A percentile compares a stretch with the other conserved stretches of the same genome.
These are phyloP conservation scores for Aurelia aurita DNA, from an alignment of 30 jellyfish, hydroid and myxozoan genomes.

Conservation along the genomic window DNA sequence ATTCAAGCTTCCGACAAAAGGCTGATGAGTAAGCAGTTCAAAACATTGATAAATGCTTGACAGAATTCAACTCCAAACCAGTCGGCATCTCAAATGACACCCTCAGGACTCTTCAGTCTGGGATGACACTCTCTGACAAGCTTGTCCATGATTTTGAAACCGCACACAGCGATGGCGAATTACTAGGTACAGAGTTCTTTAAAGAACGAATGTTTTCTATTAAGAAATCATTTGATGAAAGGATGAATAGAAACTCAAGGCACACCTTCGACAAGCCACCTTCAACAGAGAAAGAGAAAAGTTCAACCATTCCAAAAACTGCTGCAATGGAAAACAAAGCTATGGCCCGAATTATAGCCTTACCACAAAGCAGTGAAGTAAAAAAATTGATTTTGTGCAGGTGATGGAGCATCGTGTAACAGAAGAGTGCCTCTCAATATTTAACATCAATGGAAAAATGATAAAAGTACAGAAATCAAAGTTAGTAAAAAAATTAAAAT, in stretches of 20 bases:
- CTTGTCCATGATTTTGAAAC: no score
- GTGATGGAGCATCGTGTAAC: no score
- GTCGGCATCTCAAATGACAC: constrained; percentile 25
- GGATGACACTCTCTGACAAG: constrained; percentile 43
- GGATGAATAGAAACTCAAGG: no score
- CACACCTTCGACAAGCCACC: constrained; percentile 75
- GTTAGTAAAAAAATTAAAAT: constrained; percentile 41
- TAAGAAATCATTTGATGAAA: constrained; percentile 51
- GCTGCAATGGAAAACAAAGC: no score
- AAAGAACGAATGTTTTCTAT: no score
- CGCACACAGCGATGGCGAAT: no score
- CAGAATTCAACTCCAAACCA: no score
- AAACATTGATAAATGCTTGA: constrained; percentile 25
- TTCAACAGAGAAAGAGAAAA: constrained; percentile 37
- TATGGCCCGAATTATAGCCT: constrained; percentile 28
- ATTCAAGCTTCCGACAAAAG: constrained; percentile 20
- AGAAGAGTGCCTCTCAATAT: no score
- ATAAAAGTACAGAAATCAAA: constrained; percentile 55
- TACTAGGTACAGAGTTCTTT: no score
- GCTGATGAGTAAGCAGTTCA: constrained; percentile 43
- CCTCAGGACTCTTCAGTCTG: constrained; percentile 63
- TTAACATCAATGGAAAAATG: no score
- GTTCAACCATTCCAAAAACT: constrained; percentile 49
- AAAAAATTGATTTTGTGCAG: no score
- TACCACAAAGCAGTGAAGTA: constrained; percentile 49